Conservation (phyloP, 2,113 vertebrate species). For the Cardinalis cardinalis region DNA sequence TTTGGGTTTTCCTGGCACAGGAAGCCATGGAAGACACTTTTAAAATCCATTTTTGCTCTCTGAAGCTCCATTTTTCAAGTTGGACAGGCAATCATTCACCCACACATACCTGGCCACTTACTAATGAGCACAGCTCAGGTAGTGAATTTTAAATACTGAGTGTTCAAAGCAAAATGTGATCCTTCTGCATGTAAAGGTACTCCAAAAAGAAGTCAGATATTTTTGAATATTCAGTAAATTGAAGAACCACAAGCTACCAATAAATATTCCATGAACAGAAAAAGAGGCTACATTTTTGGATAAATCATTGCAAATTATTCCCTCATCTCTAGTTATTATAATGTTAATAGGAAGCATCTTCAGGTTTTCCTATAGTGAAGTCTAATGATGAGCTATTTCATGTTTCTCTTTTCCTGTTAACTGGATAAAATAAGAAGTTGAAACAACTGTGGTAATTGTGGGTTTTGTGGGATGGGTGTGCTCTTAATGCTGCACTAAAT, state of each 20-base stretch:
- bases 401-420: slow-evolving; percentile 30
- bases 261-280: slow-evolving; percentile 62
- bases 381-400: slow-evolving; percentile 35
- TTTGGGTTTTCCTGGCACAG: neutral
- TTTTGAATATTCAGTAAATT: slow-evolving; percentile 50
- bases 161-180: slow-evolving; percentile 44
- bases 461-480: neutral
- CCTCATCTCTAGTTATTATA: slow-evolving; percentile 47
- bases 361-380: slow-evolving; percentile 37
- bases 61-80: slow-evolving; percentile 10
- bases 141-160: slow-evolving; percentile 34
- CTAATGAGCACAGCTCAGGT: slow-evolving; percentile 48
- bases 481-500: neutral
- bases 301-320: slow-evolving; percentile 65
- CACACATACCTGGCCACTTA: neutral
- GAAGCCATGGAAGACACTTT: neutral
- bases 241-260: slow-evolving; percentile 14
- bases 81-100: neutral
- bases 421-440: slow-evolving; percentile 21
- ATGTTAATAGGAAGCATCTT: slow-evolving; percentile 52
- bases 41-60: neutral
- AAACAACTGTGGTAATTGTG: slow-evolving; percentile 1
- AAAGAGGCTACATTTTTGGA: slow-evolving; percentile 53
- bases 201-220: neutral
- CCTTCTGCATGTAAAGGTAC: slow-evolving; percentile 18